Conservation (phyloP, 2,888 invertebrate species). For the Slavum lentiscoides region DNA sequence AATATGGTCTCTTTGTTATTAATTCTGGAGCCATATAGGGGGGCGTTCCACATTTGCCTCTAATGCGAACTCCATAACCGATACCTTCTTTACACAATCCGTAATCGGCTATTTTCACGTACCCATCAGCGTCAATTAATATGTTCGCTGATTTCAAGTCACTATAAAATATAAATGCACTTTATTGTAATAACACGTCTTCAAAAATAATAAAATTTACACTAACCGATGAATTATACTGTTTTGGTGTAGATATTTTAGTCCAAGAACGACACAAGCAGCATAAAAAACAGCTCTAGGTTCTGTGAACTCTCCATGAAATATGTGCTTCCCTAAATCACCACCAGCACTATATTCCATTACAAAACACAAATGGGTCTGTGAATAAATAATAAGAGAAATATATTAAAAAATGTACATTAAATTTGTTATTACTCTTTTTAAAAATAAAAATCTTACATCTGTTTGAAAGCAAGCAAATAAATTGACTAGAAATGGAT, state of each 20-base stretch:
- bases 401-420: background rate
- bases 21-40: constrained; percentile 98
- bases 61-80: constrained; percentile 96
- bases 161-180: constrained; percentile 60
- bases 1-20: constrained; percentile 96
- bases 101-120: constrained; percentile 99
- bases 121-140: constrained; percentile 94
- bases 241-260: constrained; percentile 98
- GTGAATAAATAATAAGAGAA: background rate
- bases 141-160: constrained; percentile 99
- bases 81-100: constrained; percentile 98
- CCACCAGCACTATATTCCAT: constrained; percentile 99
- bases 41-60: constrained; percentile 98
- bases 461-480: constrained; percentile 99
- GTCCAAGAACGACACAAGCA: constrained; percentile 95
- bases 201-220: background rate
- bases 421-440: no score
- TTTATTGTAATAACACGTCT: background rate
- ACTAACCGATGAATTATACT: constrained; percentile 91
- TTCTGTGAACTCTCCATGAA: constrained; percentile 97
- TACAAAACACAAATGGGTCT: constrained; percentile 96
- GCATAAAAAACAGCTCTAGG: constrained; percentile 98
- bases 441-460: constrained; percentile 63
- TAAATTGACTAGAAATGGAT: constrained; percentile 98
- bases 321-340: constrained; percentile 99